phyloP scores from a whole-genome alignment of 2,113 vertebrate species.

The Parus major region DNA sequence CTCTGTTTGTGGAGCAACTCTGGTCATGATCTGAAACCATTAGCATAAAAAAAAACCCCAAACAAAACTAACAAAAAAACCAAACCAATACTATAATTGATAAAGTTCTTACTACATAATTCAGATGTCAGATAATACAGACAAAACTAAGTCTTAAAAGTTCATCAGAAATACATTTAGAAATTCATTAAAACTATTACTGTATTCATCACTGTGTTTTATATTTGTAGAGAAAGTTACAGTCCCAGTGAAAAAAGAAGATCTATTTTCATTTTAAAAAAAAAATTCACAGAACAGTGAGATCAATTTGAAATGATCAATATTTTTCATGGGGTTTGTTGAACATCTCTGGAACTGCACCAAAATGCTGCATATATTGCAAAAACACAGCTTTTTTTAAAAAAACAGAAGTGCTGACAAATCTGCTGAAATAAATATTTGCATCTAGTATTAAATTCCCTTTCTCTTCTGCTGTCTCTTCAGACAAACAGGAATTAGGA shows the following conservation, averaged over 20 bases:
- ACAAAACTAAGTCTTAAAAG: background rate
- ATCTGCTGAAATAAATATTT: background rate
- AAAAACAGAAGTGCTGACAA: background rate
- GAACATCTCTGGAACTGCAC: background rate
- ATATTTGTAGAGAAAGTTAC: background rate
- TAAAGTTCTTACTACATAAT: background rate
- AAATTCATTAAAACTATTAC: background rate
- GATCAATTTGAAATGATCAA: background rate
- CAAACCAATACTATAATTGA: background rate
- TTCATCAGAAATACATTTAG: background rate
- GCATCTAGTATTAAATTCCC: background rate
- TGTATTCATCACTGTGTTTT: background rate
- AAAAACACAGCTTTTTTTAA: background rate
- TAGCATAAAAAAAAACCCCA: background rate
- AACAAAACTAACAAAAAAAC: background rate
- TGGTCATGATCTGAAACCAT: background rate
- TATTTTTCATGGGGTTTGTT: background rate
- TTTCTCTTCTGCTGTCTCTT: background rate
- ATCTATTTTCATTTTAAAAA: background rate
- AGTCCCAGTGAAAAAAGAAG: background rate
- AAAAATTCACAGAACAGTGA: background rate
- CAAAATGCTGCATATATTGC: background rate
- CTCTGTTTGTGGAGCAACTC: background rate
- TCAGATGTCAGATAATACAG: background rate
- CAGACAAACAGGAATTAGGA: background rate